phyloP scores from a whole-genome alignment of 2,888 invertebrate species.

The Sialis lutaria region DNA sequence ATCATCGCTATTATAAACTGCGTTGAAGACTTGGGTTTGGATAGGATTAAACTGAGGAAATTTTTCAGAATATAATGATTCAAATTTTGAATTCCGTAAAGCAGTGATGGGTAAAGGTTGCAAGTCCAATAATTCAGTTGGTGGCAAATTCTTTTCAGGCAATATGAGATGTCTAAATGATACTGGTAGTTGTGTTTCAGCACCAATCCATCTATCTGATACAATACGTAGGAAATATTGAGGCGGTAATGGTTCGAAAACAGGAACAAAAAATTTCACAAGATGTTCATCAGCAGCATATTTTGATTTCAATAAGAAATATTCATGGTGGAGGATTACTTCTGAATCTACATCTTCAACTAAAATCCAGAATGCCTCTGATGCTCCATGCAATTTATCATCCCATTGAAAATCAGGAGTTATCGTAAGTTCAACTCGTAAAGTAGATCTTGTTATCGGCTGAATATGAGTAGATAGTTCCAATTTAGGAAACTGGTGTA shows the following conservation, averaged over 20 bases:
- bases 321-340: conserved; percentile 84
- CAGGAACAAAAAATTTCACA: conserved; percentile 95
- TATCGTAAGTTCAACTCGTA: conserved; percentile 89
- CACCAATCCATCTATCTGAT: conserved; percentile 84
- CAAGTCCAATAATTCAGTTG: conserved; percentile 90
- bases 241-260: conserved; percentile 95
- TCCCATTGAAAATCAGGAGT: conserved; percentile 99
- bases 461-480: conserved; percentile 95
- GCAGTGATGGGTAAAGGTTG: conserved; percentile 94
- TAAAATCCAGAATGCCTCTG: conserved; percentile 77
- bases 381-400: conserved; percentile 71
- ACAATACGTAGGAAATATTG: conserved; percentile 91
- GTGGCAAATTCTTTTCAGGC: conserved; percentile 96
- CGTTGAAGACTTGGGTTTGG: conserved; percentile 98
- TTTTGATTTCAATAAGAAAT: conserved; percentile 84
- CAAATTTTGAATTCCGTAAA: conserved; percentile 70
- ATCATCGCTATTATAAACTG: conserved; percentile 95
- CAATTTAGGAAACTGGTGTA: conserved; percentile 93
- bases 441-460: conserved; percentile 85
- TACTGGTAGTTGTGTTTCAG: conserved; percentile 90
- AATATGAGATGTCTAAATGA: conserved; percentile 93
- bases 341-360: conserved; percentile 80
- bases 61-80: conserved; percentile 65
- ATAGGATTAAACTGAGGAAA: conserved; percentile 96
- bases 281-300: conserved; percentile 89